Evolutionary conservation across 2,888 invertebrate species (phyloP), one percentile per base, ranked within the genome.

Genomic region (Tenthredo amoena): DNA sequence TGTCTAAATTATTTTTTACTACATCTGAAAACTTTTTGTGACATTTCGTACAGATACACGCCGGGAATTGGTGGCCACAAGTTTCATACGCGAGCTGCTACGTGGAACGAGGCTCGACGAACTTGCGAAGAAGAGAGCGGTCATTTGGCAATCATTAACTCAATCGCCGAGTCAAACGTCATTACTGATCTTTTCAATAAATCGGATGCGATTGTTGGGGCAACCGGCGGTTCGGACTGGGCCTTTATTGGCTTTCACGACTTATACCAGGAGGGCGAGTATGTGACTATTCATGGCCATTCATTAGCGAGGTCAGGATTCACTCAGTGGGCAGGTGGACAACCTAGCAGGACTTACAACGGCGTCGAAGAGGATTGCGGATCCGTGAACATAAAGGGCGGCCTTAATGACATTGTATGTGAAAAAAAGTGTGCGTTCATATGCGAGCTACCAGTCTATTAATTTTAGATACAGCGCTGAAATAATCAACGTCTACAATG

Each of bases 101-200:
- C 37, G 37, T 82, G 82, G 82, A 62, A 82, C 12, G 82, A 62
- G 10, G 82, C 82, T 21, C 34, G 82, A 4, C 62, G 12, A 9
- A 82, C 21, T 7, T 82, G 82, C 40, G 62, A 62, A n/a, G 40
- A 82, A 7, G 82, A 82, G 34, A 37, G 65, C 31, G 82, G 26
- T 15, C 65, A 82, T 18, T 62, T 82, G 62, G 62, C 62, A 15
- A 82, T 82, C 40, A 82, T 82, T 5, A 82, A 82, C 34, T 82
- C 82, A 0, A 9, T 31, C 40, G 62, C 65, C 15, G 82, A 82
- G 21, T n/a, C 82, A 4, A 21, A 21, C 6, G 37, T 34, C 9
- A 6, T 82, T 15, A 21, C 2, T 12, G 1, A 37, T 18, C 26
- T 81, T 2, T 62, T 6, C 7, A 1, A 34, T 6, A 79, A 79